These are phyloP conservation scores for Lepisosteus osseus DNA, from an alignment of 2,113 vertebrate genomes.

Conservation along the genomic window DNA sequence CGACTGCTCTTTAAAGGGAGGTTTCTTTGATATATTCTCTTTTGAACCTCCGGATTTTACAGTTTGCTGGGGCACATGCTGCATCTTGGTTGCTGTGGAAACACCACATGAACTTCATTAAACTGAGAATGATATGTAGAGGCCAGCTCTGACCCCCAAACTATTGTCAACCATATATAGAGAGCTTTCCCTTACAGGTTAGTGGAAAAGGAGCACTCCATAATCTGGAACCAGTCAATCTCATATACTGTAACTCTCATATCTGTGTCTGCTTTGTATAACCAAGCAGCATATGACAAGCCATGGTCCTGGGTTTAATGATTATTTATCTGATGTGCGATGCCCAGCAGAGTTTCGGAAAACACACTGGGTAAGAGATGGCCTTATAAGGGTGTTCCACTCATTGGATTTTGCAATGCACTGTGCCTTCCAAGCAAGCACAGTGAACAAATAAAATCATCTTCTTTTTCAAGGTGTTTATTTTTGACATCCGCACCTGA, in stretches of 20 bases:
- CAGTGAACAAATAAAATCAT: no score
- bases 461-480: no score
- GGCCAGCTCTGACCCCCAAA: no score
- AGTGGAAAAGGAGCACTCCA: not conserved
- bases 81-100: not conserved
- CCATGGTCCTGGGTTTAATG: not conserved
- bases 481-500: no score
- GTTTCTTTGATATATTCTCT: no score
- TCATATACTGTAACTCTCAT: not conserved
- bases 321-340: not conserved
- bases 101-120: not conserved
- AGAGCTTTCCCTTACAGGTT: not conserved
- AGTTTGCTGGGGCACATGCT: no score
- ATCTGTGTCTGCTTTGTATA: slow-evolving; percentile 3
- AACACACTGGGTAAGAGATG: not conserved
- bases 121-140: not conserved
- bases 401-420: not conserved
- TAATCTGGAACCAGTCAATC: not conserved
- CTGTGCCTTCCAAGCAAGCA: not conserved
- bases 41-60: no score
- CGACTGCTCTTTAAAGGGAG: no score
- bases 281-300: not conserved
- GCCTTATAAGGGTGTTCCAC: slow-evolving; percentile 2
- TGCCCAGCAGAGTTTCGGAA: not conserved
- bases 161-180: slow-evolving; percentile 5